Evolutionary conservation across 2,888 invertebrate genomes (phyloP).

Genomic region (Leptopilina drosophilae): DNA sequence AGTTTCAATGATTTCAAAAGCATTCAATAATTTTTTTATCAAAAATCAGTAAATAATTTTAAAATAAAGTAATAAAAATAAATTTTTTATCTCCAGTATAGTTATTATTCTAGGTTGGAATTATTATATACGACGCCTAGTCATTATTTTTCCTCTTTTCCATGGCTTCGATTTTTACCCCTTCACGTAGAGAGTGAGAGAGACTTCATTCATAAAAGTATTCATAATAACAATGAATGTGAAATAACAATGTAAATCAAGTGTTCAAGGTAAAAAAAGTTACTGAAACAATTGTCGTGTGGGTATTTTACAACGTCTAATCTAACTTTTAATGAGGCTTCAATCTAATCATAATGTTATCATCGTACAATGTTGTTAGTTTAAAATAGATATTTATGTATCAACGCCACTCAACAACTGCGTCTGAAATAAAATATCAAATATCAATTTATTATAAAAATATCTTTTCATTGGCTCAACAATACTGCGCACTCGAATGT

Average conservation of each 20-base stretch:
- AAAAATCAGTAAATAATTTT: too few relatives aligned
- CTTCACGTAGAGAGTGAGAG: background rate
- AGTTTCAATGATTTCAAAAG: too few relatives aligned
- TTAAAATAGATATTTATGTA: too few relatives aligned
- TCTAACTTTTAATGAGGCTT: constrained; percentile 3
- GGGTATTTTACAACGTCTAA: background rate
- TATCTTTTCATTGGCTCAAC: background rate
- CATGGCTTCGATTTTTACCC: background rate
- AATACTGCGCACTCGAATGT: background rate
- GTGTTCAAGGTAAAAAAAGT: constrained; percentile 5
- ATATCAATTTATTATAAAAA: background rate
- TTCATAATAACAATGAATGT: constrained; percentile 4
- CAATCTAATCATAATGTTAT: background rate
- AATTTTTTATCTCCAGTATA: too few relatives aligned
- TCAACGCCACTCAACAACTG: too few relatives aligned
- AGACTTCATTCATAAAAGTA: constrained; percentile 4
- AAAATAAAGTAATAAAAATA: too few relatives aligned
- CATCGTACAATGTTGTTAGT: too few relatives aligned
- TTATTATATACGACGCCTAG: too few relatives aligned
- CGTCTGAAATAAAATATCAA: too few relatives aligned
- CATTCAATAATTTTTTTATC: too few relatives aligned
- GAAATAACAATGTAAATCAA: background rate
- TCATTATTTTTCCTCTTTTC: background rate
- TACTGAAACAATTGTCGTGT: background rate
- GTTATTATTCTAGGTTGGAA: too few relatives aligned